These are phyloP conservation scores for Epizoanthus scotinus DNA, from an alignment of 92 coral and sea anemone species.

Conservation along the genomic window DNA sequence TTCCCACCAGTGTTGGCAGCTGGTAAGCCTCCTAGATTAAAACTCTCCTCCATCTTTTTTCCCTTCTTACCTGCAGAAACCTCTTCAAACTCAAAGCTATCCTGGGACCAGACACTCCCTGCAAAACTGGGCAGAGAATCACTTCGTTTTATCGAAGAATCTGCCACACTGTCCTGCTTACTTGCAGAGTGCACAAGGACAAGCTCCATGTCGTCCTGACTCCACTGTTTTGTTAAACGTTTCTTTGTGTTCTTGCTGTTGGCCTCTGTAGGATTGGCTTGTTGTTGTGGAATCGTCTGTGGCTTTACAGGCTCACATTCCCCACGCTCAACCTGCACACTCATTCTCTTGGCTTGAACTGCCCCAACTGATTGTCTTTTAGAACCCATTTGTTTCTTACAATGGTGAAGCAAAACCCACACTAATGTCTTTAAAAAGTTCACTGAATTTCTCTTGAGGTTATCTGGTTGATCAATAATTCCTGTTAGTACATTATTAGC, in stretches of 20 bases:
- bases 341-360: background rate
- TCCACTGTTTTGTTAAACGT: conserved; percentile 40
- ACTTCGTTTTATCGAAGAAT: conserved; percentile 49
- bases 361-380: background rate
- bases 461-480: conserved; percentile 93
- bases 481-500: conserved; percentile 94
- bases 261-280: background rate
- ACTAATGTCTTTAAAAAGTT: conserved; percentile 82
- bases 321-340: background rate
- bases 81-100: conserved; percentile 59
- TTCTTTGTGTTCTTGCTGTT: conserved; percentile 1
- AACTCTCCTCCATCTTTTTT: conserved; percentile 42
- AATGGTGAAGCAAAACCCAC: conserved; percentile 85
- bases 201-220: conserved; percentile 56
- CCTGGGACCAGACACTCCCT: conserved; percentile 89
- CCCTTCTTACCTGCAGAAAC: conserved; percentile 33
- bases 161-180: conserved; percentile 33
- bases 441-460: conserved; percentile 75
- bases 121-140: conserved; percentile 81
- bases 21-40: conserved; percentile 37
- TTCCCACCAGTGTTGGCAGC: conserved; percentile 41
- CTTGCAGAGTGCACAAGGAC: conserved; percentile 2
- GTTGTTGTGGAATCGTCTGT: background rate
- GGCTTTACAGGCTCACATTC: background rate
- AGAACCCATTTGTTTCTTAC: conserved; percentile 47